Evolutionary conservation across 2,888 invertebrate genomes (phyloP), one percentile per base, ranked within the genome.

Genomic region (Brenthis daphne): DNA sequence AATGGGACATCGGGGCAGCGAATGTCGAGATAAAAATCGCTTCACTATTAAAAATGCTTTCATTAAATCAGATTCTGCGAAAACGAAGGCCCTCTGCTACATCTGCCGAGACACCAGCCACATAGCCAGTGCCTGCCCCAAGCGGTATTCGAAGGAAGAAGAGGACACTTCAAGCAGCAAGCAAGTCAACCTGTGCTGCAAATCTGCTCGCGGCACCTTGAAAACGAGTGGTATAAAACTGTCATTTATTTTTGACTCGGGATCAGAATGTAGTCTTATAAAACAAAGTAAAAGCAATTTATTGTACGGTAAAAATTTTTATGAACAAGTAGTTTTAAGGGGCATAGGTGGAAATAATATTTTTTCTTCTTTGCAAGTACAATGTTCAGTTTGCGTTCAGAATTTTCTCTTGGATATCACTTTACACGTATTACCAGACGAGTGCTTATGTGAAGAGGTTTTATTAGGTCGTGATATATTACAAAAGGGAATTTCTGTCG

Each of bases 311-410:
- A 72, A 75, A 72, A 64, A 50, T 57, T 69, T 73, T 33, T 72
- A 73, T 20, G 58, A 64, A 61, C 57, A 70, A 5, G 74, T 77
- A 3, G 68, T 67, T 63, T 67, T 77, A 14, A 67, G 16, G 5
- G 76, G 74, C 16, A 70, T 76, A 29, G 75, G 70, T 0, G 61
- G 71, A 43, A 70, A 73, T 60, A 67, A 73, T 47, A 33, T 71
- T 48, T 14, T 50, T n/a, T 68, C 63, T 24, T 24, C 24, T 0
- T 33, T 13, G 11, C 58, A 69, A 57, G 51, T 68, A 47, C 50
- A 13, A 6, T 66, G 66, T 33, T 3, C 1, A 14, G 33, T 66
- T 6, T 50, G 48, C 14, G 29, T 69, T 20, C 58, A 58, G 8
- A 14, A 56, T 55, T 2, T 55, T 3, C 48, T 50, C 0, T 6